Evolutionary conservation across 2,113 vertebrate genomes (phyloP), one percentile per base, ranked within the genome.

Genomic region (Holacanthus passer): DNA sequence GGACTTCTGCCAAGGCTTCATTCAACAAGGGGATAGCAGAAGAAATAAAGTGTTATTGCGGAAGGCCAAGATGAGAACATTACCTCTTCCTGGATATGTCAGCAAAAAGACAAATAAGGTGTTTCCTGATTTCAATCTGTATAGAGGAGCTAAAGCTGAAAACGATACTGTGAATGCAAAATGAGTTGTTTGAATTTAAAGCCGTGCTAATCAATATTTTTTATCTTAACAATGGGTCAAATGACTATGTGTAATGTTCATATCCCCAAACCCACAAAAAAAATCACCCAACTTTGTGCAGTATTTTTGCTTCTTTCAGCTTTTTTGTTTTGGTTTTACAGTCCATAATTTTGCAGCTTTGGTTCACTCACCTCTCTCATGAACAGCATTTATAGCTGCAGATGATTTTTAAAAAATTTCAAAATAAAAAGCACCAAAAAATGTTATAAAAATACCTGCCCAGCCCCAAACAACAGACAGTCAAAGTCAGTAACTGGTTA

Each of bases 1-100:
- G 85, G 85, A 85, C 52, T 3, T 76, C 59, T 72, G 81, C 88
- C 76, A 72, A 63, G 53, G 55, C 79, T 82, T 81, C 77, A 84
- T 73, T 82, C 73, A 89, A 78, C 27, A 8, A 50, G 20, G 43
- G 77, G 58, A 47, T 37, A 64, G 74, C 63, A 50, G 39, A 62
- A 62, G 56, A 85, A 71, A 43, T 47, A 58, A 27, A 74, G 56
- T 60, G 29, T 20, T 56, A 20, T 37, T 29, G 29, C 31, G 52
- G 70, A 81, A 59, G 59, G 70, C 50, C 73, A 63, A 20, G 27
- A 82, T 73, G 74, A 79, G 16, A 74, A 69, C 71, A 76, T 76
- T 60, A 86, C 65, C 69, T 78, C 65, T 31, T 45, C 70, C 63
- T 82, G 29, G 48, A 53, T 73, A 75, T 29, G 74, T 86, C 70